A percentile compares a stretch with the other conserved stretches of the same genome.
These are phyloP conservation scores for Colossoma macropomum DNA, from an alignment of 2,113 vertebrate genomes.

Conservation along the genomic window DNA sequence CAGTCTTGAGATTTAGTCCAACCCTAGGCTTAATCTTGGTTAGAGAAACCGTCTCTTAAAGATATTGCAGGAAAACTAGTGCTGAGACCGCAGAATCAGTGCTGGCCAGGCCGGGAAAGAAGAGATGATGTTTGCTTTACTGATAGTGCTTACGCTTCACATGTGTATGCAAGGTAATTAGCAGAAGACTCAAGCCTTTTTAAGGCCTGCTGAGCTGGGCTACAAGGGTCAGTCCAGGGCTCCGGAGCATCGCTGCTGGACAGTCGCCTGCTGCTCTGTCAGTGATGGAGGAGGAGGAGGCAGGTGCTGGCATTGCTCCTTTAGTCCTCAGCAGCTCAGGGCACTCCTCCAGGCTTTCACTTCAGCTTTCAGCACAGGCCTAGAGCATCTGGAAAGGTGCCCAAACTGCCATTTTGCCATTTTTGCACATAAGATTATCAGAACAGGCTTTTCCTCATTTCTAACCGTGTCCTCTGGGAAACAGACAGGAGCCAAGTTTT, in stretches of 20 bases:
- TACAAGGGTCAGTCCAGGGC: neutral
- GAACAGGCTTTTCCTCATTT: conserved; percentile 11
- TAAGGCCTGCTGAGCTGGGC: neutral
- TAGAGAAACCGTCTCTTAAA: too few species aligned
- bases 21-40: too few species aligned
- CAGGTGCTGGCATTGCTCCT: neutral
- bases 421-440: conserved; percentile 22
- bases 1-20: too few species aligned
- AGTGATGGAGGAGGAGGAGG: neutral
- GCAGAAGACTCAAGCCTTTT: neutral
- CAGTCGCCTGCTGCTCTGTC: neutral
- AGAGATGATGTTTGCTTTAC: too few species aligned
- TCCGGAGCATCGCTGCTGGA: neutral
- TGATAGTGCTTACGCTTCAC: too few species aligned
- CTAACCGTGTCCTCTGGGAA: conserved; percentile 24
- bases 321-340: neutral
- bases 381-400: conserved; percentile 39
- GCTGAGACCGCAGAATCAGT: too few species aligned
- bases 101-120: too few species aligned
- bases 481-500: conserved; percentile 20
- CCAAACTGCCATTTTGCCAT: conserved; percentile 35
- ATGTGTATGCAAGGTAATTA: too few species aligned
- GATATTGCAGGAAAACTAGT: too few species aligned
- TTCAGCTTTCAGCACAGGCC: conserved; percentile 38
- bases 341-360: neutral